Evolutionary conservation across 2,888 invertebrate genomes (phyloP).

Genomic region (Chrysopilus asiliformis): DNA sequence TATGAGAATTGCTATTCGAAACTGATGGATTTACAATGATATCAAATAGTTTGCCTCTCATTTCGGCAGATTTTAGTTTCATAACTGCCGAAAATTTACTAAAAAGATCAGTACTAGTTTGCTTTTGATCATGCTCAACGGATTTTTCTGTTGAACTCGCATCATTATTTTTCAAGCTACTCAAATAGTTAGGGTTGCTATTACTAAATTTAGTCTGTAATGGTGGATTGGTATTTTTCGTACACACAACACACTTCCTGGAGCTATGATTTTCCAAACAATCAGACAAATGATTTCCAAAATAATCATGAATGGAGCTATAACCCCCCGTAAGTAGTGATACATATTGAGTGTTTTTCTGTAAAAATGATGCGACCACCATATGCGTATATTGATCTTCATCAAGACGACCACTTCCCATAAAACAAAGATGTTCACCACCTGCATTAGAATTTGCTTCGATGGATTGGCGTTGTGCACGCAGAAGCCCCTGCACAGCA

Average conservation of each 20-base stretch:
- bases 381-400: constrained; percentile 95
- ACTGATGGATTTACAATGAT: constrained; percentile 82
- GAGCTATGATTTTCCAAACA: constrained; percentile 77
- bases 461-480: constrained; percentile 77
- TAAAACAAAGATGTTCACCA: constrained; percentile 79
- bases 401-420: constrained; percentile 86
- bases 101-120: constrained; percentile 47
- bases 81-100: constrained; percentile 76
- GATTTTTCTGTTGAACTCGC: not conserved
- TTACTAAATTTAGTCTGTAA: not conserved
- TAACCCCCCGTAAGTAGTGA: constrained; percentile 89
- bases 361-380: constrained; percentile 95
- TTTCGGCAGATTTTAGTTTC: constrained; percentile 81
- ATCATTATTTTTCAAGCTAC: not conserved
- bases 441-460: constrained; percentile 77
- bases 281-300: constrained; percentile 65
- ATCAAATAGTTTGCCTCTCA: constrained; percentile 82
- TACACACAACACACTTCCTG: constrained; percentile 69
- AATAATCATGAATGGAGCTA: constrained; percentile 66
- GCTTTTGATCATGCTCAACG: not conserved
- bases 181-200: constrained; percentile 4
- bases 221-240: constrained; percentile 37
- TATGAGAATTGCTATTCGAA: constrained; percentile 22
- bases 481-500: constrained; percentile 76
- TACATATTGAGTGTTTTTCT: constrained; percentile 84